phyloP scores from a whole-genome alignment of 1,140 invertebrate genomes.

The Drosophila dunni region DNA sequence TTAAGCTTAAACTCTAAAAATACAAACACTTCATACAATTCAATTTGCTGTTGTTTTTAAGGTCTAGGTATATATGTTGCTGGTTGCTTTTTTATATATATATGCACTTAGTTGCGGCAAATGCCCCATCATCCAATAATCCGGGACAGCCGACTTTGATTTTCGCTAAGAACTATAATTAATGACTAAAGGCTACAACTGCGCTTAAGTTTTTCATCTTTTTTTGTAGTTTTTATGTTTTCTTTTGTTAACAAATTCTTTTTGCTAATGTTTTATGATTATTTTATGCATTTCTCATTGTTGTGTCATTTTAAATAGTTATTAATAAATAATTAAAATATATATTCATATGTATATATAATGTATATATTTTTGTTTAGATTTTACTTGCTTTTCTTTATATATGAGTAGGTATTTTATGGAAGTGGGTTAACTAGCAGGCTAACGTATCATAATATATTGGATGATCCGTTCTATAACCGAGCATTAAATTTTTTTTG shows the following conservation, averaged over 20 bases:
- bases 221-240: slow-evolving; percentile 43
- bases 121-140: slow-evolving; percentile 27
- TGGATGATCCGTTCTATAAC: slow-evolving; percentile 44
- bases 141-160: slow-evolving; percentile 66
- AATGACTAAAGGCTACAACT: slow-evolving; percentile 81
- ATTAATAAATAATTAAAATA: slow-evolving; percentile 77
- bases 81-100: slow-evolving; percentile 40
- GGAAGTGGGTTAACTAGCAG: slow-evolving; percentile 52
- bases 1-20: slow-evolving; percentile 49
- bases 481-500: slow-evolving; percentile 68
- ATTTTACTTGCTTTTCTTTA: slow-evolving; percentile 44
- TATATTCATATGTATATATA: slow-evolving; percentile 37
- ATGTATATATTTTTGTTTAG: slow-evolving; percentile 37
- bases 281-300: slow-evolving; percentile 57
- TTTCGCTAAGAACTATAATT: slow-evolving; percentile 81
- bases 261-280: slow-evolving; percentile 72
- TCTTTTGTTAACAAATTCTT: slow-evolving; percentile 48
- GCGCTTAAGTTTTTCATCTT: slow-evolving; percentile 51
- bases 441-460: slow-evolving; percentile 25
- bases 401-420: slow-evolving; percentile 60
- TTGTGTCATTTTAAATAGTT: slow-evolving; percentile 62
- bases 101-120: slow-evolving; percentile 78
- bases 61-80: slow-evolving; percentile 44
- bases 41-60: slow-evolving; percentile 32
- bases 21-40: slow-evolving; percentile 50